Conservation (phyloP, 1,140 invertebrate genomes). For the Bathynomus jamesi region DNA sequence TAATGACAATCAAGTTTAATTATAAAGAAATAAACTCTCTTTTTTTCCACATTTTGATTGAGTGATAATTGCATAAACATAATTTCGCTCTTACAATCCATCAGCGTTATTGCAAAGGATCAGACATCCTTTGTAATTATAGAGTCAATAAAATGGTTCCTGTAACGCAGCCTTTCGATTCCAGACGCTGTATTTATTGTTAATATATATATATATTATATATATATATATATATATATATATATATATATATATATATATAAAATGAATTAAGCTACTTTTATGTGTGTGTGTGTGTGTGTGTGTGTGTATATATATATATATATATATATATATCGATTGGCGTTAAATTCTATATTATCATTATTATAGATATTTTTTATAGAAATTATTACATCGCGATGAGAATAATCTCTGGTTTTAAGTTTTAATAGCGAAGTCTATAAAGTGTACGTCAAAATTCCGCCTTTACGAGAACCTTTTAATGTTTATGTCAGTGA, state of each 20-base stretch:
- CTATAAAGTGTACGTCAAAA: too few species aligned
- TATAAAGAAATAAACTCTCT: not conserved
- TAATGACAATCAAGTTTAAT: not conserved
- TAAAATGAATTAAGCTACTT: too few species aligned
- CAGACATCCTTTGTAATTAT: not conserved
- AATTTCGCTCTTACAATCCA: not conserved
- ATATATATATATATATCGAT: not conserved
- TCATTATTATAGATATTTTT: not conserved
- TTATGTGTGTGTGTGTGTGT: not conserved
- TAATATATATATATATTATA: not conserved
- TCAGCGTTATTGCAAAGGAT: not conserved
- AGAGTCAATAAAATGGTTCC: not conserved
- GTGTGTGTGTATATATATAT: not conserved
- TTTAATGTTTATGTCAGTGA: too few species aligned
- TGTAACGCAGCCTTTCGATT: not conserved
- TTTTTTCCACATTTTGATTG: not conserved
- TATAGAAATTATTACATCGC: too few species aligned
- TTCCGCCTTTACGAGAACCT: too few species aligned
- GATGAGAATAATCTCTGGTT: too few species aligned
- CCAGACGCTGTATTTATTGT: too few species aligned
- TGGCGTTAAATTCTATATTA: not conserved
- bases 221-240: constrained; percentile 3
- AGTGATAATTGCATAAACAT: not conserved
- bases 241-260: constrained; percentile 3
- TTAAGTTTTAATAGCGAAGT: too few species aligned